Base-by-base conservation (phyloP, 64 coral and sea anemone genomes). In the Montipora efflorescens region DNA sequence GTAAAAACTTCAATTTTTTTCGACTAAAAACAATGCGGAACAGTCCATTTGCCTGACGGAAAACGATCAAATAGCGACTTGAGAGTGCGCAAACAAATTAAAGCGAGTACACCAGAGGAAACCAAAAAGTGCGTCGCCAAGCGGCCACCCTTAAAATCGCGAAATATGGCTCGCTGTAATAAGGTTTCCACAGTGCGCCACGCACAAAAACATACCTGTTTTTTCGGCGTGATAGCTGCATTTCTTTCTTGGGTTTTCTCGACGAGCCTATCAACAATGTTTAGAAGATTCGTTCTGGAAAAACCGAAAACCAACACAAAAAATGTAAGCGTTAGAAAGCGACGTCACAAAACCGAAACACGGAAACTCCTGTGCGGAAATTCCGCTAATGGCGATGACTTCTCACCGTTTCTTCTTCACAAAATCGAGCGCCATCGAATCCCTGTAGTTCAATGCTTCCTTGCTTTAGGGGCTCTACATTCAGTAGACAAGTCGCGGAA, bases 301-400 rank as follows among this genome's bases (percentile, higher is more conserved):
- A 82, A 50, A 20, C 22, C 23, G 48, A 57, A 93, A 87, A 88
- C 70, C 23, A 68, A 87, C 19, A 88, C 61, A 81, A 72, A 87
- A 78, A 22, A 61, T 71, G 66, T 53, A 81, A 66, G 70, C 80
- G 55, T 85, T 86, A 55, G 83, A 80, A 86, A 85, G 84, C 92
- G 92, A 93, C 92, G 92, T 93, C 92, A 93, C 92, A 88, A 93
- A 93, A 93, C 75, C 57, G 92, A 93, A 88, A 93, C 92, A 88
- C 92, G 92, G 92, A 93, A 93, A 93, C 92, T 93, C 73, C 53
- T 5, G 48, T 88, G 84, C 85, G 92, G 85, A 93, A 80, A 80
- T 19, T 88, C 23, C 77, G 48, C 45, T 8, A 61, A 5, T n/a
- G 46, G 49, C n/a, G 20, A 81, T 78, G 16, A 88, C 66, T 86